phyloP scores from a whole-genome alignment of 2,888 invertebrate species.

The Caenorhabditis zanzibari region DNA sequence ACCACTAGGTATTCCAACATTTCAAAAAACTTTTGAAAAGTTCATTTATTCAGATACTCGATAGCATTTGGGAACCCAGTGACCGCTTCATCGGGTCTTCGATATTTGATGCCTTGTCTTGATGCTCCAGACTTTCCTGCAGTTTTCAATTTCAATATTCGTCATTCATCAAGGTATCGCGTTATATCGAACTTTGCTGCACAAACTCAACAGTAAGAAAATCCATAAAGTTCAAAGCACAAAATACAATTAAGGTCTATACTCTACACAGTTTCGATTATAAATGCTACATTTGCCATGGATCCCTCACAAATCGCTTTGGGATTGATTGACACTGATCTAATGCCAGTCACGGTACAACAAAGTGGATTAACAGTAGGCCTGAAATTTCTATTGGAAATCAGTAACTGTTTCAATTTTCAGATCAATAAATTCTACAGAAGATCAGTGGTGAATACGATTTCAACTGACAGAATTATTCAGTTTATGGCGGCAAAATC shows the following conservation, averaged over 20 bases:
- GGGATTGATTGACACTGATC: conserved; percentile 45
- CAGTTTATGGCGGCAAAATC: conserved; percentile 62
- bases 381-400: no score
- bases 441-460: conserved; percentile 18
- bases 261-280: conserved; percentile 32
- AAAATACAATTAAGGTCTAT: conserved; percentile 26
- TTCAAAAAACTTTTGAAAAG: not conserved
- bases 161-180: conserved; percentile 46
- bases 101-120: conserved; percentile 66
- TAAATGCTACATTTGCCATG: conserved; percentile 47
- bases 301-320: conserved; percentile 47
- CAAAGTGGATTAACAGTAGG: conserved; percentile 43
- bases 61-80: conserved; percentile 50
- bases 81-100: conserved; percentile 49
- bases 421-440: conserved; percentile 62
- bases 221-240: not conserved
- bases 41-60: conserved; percentile 38
- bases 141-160: conserved; percentile 63
- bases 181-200: conserved; percentile 59
- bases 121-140: conserved; percentile 66
- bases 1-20: conserved; percentile 11
- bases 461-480: conserved; percentile 54
- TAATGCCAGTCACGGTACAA: conserved; percentile 29
- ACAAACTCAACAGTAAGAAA: conserved; percentile 49
- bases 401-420: not conserved